Percentiles rank a stretch among this genome's conserved stretches.
These are phyloP conservation scores for Nipponia nippon DNA, from an alignment of 2,113 vertebrate species.

Conservation along the genomic window DNA sequence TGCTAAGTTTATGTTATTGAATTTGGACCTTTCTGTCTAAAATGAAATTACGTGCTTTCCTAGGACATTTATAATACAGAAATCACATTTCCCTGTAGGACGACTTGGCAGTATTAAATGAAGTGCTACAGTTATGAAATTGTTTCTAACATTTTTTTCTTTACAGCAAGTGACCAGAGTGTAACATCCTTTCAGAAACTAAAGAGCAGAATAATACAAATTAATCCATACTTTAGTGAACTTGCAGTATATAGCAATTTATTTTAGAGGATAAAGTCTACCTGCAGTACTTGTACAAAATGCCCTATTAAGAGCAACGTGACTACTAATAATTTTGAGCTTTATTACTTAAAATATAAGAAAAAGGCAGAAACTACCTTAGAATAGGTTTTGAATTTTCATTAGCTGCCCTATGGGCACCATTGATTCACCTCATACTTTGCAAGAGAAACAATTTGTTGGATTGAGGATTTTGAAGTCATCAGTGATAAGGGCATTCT, in stretches of 20 bases:
- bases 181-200: background rate
- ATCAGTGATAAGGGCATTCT: background rate
- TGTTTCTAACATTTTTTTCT: background rate
- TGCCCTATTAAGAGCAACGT: fast-evolving
- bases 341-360: background rate
- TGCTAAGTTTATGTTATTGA: background rate
- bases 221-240: background rate
- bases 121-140: background rate
- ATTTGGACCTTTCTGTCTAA: background rate
- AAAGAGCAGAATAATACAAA: background rate
- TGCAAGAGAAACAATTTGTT: background rate
- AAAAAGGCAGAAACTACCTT: background rate
- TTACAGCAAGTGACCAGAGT: background rate
- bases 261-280: background rate
- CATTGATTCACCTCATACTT: background rate
- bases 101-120: background rate
- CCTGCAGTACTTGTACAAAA: background rate
- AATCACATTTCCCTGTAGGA: background rate
- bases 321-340: background rate
- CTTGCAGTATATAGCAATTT: background rate
- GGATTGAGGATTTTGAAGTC: background rate
- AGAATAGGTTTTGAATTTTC: background rate
- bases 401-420: background rate
- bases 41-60: background rate
- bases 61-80: background rate